phyloP scores from a whole-genome alignment of 2,113 vertebrate genomes.

The Cygnus buccinator region DNA sequence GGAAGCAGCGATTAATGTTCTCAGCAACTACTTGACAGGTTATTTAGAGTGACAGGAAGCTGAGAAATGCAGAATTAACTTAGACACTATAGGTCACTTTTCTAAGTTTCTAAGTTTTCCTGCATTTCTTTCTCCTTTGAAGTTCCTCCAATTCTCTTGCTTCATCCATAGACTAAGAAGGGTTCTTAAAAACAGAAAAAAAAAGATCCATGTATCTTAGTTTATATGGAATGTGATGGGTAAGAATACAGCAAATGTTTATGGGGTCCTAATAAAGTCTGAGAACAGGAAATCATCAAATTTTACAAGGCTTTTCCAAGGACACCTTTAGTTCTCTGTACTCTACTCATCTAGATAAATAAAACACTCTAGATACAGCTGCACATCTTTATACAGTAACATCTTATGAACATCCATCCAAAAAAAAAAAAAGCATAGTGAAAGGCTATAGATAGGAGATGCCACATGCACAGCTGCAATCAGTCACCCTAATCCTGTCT shows the following conservation, averaged over 20 bases:
- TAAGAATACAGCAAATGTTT: not conserved
- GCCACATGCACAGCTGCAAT: not conserved
- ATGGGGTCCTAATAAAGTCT: not conserved
- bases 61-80: not conserved
- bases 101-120: not conserved
- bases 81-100: not conserved
- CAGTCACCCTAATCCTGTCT: fast-evolving
- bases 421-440: not conserved
- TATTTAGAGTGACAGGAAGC: not conserved
- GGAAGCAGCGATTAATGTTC: not conserved
- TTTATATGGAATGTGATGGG: not conserved
- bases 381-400: not conserved
- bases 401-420: not conserved
- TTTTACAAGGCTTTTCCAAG: not conserved
- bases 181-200: not conserved
- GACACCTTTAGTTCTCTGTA: not conserved
- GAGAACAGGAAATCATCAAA: not conserved
- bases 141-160: not conserved
- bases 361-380: not conserved
- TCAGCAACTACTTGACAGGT: not conserved
- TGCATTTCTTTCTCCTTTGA: not conserved
- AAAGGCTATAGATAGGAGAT: not conserved
- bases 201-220: fast-evolving
- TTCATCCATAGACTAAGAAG: not conserved
- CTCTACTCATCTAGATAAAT: not conserved